Conservation (phyloP, 2,797 vertebrate species). For the Rhinatrema bivittatum region DNA sequence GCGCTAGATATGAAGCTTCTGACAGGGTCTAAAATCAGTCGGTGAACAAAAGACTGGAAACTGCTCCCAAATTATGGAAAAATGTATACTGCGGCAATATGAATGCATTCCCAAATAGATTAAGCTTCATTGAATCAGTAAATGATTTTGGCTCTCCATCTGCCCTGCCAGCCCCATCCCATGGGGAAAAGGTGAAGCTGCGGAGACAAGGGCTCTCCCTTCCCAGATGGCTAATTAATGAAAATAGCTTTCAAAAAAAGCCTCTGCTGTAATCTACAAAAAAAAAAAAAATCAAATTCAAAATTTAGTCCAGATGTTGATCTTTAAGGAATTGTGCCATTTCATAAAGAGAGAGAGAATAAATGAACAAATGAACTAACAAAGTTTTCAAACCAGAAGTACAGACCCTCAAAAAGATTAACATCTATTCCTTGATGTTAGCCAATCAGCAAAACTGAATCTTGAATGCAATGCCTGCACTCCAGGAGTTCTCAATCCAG, state of each 20-base stretch:
- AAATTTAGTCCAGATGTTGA: not conserved
- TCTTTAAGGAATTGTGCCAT: not conserved
- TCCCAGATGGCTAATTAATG: conserved; percentile 6
- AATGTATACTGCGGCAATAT: not conserved
- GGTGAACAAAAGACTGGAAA: not conserved
- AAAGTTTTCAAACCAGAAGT: not conserved
- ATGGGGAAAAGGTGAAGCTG: too few relatives aligned
- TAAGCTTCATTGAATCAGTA: not conserved
- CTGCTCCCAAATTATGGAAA: not conserved
- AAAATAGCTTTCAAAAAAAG: not conserved
- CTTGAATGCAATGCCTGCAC: too few relatives aligned
- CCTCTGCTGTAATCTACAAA: not conserved
- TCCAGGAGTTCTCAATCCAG: too few relatives aligned
- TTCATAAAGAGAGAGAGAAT: not conserved
- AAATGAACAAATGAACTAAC: not conserved
- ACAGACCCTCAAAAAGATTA: too few relatives aligned
- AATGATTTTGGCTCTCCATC: too few relatives aligned
- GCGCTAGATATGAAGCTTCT: accelerated
- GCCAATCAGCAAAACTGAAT: too few relatives aligned
- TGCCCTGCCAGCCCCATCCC: too few relatives aligned
- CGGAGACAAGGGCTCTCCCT: not conserved
- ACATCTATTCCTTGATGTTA: too few relatives aligned
- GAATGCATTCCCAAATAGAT: conserved; percentile 6
- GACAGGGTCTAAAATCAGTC: not conserved
- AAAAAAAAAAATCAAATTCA: accelerated